Evolutionary conservation across 2,113 vertebrate genomes (phyloP), one percentile per base, ranked within the genome.

Genomic region (Hystrix cristata): DNA sequence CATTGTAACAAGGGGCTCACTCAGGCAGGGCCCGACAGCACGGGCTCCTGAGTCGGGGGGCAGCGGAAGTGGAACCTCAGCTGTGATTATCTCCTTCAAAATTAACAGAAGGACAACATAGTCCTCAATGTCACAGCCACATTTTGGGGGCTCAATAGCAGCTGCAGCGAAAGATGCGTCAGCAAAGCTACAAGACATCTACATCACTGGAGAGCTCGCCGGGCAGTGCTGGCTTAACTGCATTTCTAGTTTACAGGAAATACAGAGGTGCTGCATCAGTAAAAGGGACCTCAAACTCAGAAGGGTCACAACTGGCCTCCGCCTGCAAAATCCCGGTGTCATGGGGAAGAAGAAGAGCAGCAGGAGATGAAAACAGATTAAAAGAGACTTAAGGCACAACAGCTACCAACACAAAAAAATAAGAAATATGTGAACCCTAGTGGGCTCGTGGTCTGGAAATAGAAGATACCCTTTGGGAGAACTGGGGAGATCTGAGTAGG

Each of bases 381-480:
- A 62, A 87, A 89, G 14, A 87, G 14, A 87, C 34, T 31, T 29
- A 51, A 79, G 34, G 43, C 5, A 89, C 3, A 53, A 80, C 67
- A 79, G 81, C 5, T 55, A 85, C 62, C 25, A 89, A 74, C n/a
- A 55, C 12, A 29, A 18, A 46, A 46, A 57, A 62, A 31, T 38
- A 95, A 76, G 55, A 89, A 86, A 46, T 74, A 53, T 48, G 14
- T 80, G 55, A 87, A 64, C 11, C 19, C n/a, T 48, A 53, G 27
- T 46, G 87, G 87, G 60, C 15, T 95, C 31, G 34, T 79, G 15
- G 67, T 93, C 82, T 91, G n/a, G 55, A 91, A 88, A 96, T 87
- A 90, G 9, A 74, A 92, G 46, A 48, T 29, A 71, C 38, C 38
- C 87, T 81, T 79, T 8, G 31, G 11, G 53, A 38, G 46, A 95